phyloP scores from a whole-genome alignment of 2,113 vertebrate genomes.

The Proterorhinus semilunaris region DNA sequence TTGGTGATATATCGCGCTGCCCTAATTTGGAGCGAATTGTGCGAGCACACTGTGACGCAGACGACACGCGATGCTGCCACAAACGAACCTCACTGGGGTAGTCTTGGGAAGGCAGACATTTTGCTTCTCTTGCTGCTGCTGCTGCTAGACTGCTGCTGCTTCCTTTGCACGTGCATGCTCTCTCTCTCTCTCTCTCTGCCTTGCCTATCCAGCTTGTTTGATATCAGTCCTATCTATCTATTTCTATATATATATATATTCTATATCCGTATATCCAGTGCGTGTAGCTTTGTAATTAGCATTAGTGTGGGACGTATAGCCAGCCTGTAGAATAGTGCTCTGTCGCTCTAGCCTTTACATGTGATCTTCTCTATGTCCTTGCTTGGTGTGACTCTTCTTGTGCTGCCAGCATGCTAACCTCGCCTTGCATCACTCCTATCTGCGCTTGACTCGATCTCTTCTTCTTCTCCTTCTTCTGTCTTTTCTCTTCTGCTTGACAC shows the following conservation, averaged over 20 bases:
- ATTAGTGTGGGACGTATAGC: slow-evolving; percentile 65
- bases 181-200: slow-evolving; percentile 27
- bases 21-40: slow-evolving; percentile 3
- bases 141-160: slow-evolving; percentile 67
- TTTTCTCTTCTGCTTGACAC: slow-evolving; percentile 65
- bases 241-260: slow-evolving; percentile 47
- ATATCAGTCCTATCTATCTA: slow-evolving; percentile 64
- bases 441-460: slow-evolving; percentile 60
- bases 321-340: slow-evolving; percentile 73
- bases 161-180: slow-evolving; percentile 80
- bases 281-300: slow-evolving; percentile 70
- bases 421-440: slow-evolving; percentile 64
- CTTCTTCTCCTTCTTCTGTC: slow-evolving; percentile 54
- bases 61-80: slow-evolving; percentile 38
- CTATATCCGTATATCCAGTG: slow-evolving; percentile 47
- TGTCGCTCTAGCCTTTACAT: slow-evolving; percentile 73
- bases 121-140: slow-evolving; percentile 46
- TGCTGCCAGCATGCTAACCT: slow-evolving; percentile 76
- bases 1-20: too few species aligned
- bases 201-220: slow-evolving; percentile 71
- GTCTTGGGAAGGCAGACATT: slow-evolving; percentile 43
- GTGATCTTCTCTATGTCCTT: slow-evolving; percentile 65
- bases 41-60: slow-evolving; percentile 55
- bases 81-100: slow-evolving; percentile 40
- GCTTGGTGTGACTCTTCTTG: slow-evolving; percentile 63